phyloP scores from a whole-genome alignment of 1,140 invertebrate species.

The Drosophila quadrilineata region DNA sequence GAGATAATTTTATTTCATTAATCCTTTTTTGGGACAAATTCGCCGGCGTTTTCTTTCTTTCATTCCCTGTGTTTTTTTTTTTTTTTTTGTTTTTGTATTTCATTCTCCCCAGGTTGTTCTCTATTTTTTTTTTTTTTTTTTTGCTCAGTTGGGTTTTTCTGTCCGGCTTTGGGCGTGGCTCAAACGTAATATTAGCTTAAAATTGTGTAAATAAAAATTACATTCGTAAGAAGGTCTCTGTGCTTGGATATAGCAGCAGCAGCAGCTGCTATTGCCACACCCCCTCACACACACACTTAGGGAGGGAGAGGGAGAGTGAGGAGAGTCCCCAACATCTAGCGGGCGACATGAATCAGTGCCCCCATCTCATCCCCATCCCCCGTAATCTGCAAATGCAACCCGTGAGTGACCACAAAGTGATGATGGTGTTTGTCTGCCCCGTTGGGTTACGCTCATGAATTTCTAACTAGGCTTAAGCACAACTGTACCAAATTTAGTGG shows the following conservation, averaged over 20 bases:
- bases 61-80: conserved; percentile 18
- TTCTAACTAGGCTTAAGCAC: conserved; percentile 21
- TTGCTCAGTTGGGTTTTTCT: conserved; percentile 6
- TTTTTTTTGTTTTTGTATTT: conserved; percentile 16
- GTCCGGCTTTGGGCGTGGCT: conserved; percentile 64
- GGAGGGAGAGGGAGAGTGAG: no score
- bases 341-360: conserved; percentile 59
- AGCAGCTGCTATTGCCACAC: conserved; percentile 48
- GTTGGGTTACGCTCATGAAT: conserved; percentile 33
- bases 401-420: conserved; percentile 52
- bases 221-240: conserved; percentile 75
- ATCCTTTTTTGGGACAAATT: conserved; percentile 80
- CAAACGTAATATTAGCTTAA: conserved; percentile 77
- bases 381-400: not conserved
- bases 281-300: not conserved
- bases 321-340: no score
- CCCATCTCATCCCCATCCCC: not conserved
- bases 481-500: conserved; percentile 35
- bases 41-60: no score
- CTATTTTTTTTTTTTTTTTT: conserved; percentile 32
- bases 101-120: not conserved
- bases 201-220: conserved; percentile 80
- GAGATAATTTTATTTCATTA: conserved; percentile 80
- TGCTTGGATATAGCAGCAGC: conserved; percentile 13
- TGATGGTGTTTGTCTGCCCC: conserved; percentile 43